Conservation (phyloP, 2,888 invertebrate species). For the Octodonta nipae region DNA sequence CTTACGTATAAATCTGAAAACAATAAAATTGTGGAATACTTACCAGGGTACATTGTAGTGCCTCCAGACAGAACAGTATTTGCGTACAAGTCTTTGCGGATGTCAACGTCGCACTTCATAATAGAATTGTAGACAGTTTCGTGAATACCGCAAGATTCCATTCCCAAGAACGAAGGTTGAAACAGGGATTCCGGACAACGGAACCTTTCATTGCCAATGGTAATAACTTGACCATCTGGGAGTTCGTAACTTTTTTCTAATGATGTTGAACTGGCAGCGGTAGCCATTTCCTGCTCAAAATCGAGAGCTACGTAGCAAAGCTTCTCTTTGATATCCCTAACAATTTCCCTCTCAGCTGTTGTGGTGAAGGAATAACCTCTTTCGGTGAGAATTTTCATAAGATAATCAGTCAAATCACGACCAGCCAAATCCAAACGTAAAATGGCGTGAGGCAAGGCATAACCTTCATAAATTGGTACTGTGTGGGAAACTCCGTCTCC, state of each 20-base stretch:
- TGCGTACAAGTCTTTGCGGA: conserved; percentile 83
- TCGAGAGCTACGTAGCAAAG: conserved; percentile 79
- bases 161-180: conserved; percentile 58
- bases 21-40: too few relatives aligned
- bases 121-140: conserved; percentile 87
- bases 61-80: conserved; percentile 85
- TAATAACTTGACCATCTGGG: conserved; percentile 85
- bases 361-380: conserved; percentile 90
- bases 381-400: conserved; percentile 94
- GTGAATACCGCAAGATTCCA: conserved; percentile 82
- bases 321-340: conserved; percentile 86
- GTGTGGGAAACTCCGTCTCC: conserved; percentile 92
- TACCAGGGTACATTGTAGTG: conserved; percentile 85
- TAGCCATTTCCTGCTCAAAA: conserved; percentile 86
- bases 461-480: conserved; percentile 85
- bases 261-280: conserved; percentile 78
- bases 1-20: too few relatives aligned
- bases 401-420: conserved; percentile 90
- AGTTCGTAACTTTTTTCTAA: conserved; percentile 83
- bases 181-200: conserved; percentile 58
- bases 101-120: conserved; percentile 91
- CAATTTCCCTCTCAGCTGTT: conserved; percentile 89
- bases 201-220: conserved; percentile 83
- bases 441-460: conserved; percentile 90
- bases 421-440: conserved; percentile 93